Evolutionary conservation across 1,140 invertebrate species (phyloP), one percentile per base, ranked within the genome.

Genomic region (Leptopilina boulardi): DNA sequence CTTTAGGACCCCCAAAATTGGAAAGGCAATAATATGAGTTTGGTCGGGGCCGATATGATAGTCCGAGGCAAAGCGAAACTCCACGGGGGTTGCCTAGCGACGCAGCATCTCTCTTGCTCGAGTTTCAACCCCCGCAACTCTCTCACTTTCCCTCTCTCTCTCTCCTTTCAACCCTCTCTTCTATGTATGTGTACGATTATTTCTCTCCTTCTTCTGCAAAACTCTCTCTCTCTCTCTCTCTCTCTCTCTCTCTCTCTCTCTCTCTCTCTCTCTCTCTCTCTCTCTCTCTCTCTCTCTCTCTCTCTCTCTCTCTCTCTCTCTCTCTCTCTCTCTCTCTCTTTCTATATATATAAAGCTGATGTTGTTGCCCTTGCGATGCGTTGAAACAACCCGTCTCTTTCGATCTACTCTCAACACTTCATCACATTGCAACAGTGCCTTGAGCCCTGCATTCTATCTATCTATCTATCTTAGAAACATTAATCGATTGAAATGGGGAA

Each of bases 81-180:
- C 79, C 84, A 87, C 85, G 84, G 85, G 88, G 85, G 88, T 89
- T 89, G 88, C 88, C 86, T 89, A 89, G 87, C 87, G 88, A 89
- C 88, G 84, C 84, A 80, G 81, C 83, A 83, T 83, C 80, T 70
- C 77, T 85, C 81, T 80, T 73, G 10, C 23, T 66, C 56, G 2
- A 18, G 8, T 23, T 56, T 23, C 8, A 56, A 76, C 74, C 76
- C 77, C 42, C 74, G 72, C 70, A 21, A 59, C 59, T 23, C 54
- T 21, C 26, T 54, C 73, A 47, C 70, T 15, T 34, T n/a, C 59
- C 19, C 54, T 21, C 26, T 54, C 73, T 51, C 70, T 15, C 44
- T n/a, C 38, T 81, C 75, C 41, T 21, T 47, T 70, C 75, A 77
- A 3, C 30, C 30, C 30, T 34, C 30, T 34, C 30, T 34, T 34